Evolutionary conservation across 1,140 invertebrate genomes (phyloP).

Genomic region (Brachystomella parvula): DNA sequence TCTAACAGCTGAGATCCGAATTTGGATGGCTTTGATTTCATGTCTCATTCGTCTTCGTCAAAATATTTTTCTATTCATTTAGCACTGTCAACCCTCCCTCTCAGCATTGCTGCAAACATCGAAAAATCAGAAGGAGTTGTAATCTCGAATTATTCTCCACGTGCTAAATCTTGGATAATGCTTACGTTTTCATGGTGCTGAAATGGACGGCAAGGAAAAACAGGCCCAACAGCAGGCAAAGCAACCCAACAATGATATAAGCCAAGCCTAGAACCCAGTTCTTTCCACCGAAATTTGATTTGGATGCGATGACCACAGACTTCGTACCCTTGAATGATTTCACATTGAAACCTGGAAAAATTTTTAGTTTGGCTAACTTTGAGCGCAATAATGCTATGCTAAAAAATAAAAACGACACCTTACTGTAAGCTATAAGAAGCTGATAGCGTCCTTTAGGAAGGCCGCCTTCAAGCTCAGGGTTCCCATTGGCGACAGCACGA

Average conservation of each 20-base stretch:
- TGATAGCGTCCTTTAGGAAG: slow-evolving; percentile 68
- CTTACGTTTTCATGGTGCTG: slow-evolving; percentile 47
- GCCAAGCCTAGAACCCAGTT: too few species aligned
- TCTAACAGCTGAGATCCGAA: too few species aligned
- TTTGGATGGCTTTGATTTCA: too few species aligned
- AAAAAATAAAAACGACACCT: slow-evolving; percentile 27
- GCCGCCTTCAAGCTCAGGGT: slow-evolving; percentile 53
- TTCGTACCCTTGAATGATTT: slow-evolving; percentile 87
- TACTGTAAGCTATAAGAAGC: slow-evolving; percentile 65
- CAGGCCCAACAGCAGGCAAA: slow-evolving; percentile 85
- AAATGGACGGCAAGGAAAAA: slow-evolving; percentile 86
- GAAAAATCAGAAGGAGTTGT: too few species aligned
- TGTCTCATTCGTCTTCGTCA: too few species aligned
- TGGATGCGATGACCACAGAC: slow-evolving; percentile 91
- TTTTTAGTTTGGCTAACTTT: slow-evolving; percentile 2
- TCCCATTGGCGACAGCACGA: slow-evolving; percentile 64
- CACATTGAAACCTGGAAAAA: slow-evolving; percentile 73
- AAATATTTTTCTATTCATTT: too few species aligned
- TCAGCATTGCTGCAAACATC: too few species aligned
- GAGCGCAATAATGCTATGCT: not conserved
- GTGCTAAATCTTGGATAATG: too few species aligned
- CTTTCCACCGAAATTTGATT: slow-evolving; percentile 90
- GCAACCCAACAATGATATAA: slow-evolving; percentile 90
- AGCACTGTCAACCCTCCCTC: too few species aligned
- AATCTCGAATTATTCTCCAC: too few species aligned